Conservation (phyloP, 2,888 invertebrate genomes). For the Amphipoea lucens region DNA sequence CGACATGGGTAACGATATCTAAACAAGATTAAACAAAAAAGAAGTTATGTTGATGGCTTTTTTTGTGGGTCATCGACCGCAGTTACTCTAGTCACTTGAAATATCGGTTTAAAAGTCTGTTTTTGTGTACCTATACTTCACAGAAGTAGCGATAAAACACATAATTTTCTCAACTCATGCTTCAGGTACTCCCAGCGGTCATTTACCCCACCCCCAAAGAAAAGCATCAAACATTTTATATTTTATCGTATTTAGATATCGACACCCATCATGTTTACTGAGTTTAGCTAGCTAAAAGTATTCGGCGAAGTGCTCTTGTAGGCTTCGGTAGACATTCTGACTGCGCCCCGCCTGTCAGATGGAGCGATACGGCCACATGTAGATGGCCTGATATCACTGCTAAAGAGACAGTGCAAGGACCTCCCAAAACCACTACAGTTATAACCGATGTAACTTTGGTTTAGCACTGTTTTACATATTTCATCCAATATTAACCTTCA, state of each 20-base stretch:
- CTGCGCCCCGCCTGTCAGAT: constrained; percentile 73
- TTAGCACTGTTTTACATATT: constrained; percentile 20
- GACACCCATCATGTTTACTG: neutral
- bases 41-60: neutral
- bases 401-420: constrained; percentile 73
- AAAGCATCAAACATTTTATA: neutral
- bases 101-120: neutral
- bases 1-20: neutral
- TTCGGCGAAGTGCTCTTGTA: constrained; percentile 71
- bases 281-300: constrained; percentile 51
- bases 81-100: neutral
- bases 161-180: neutral
- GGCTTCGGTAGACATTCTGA: constrained; percentile 76
- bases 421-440: constrained; percentile 70
- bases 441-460: constrained; percentile 37
- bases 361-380: constrained; percentile 65
- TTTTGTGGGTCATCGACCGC: neutral
- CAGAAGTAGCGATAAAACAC: neutral
- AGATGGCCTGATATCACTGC: constrained; percentile 68
- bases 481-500: constrained; percentile 5
- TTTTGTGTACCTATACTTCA: neutral
- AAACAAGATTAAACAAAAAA: neutral
- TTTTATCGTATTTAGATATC: neutral
- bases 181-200: neutral
- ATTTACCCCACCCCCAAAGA: neutral